Base-by-base conservation (phyloP, 2,888 invertebrate species). In the Macaria notata region DNA sequence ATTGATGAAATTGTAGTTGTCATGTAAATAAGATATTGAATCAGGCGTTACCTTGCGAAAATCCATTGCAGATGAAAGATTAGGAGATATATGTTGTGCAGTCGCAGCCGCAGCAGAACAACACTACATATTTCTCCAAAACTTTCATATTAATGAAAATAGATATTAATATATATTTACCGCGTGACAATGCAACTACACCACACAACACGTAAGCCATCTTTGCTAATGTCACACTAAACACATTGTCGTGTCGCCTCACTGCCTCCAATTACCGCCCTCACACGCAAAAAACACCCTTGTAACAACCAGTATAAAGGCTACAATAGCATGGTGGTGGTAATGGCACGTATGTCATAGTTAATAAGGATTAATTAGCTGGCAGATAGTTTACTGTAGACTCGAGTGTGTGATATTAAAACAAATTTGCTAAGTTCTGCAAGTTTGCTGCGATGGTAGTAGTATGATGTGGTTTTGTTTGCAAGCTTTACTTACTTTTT, bases 171-270 rank as follows among this genome's bases (percentile, higher is more conserved):
- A 2, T 36, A 36, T 36, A 36, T 36, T 36, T 36, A 36, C 4
- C 19, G 4, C 8, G 8, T 3, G 38, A 50, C 52, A 73, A 64
- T 70, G 80, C 61, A 66, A 5, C 47, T 62, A 19, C 0, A 48
- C 8, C 8, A 58, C 53, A 54, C 56, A 64, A 63, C 52, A 60
- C 59, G 49, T 62, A 43, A 60, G 72, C 69, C 72, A 76, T 76
- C 75, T 73, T 66, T 72, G 65, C 70, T 80, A 82, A 84, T 82
- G 78, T 65, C 60, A 61, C 70, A 68, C 79, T 85, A 79, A 84
- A 83, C 79, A 81, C 85, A 82, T 71, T 73, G 73, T 75, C 80
- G 76, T 82, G 86, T 86, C 66, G 69, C 71, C 59, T 60, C 64
- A 50, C 62, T 62, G 68, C 65, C 56, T 59, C 66, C 69, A 70